Conservation (phyloP, 2,797 vertebrate genomes). For the Falco naumanni region DNA sequence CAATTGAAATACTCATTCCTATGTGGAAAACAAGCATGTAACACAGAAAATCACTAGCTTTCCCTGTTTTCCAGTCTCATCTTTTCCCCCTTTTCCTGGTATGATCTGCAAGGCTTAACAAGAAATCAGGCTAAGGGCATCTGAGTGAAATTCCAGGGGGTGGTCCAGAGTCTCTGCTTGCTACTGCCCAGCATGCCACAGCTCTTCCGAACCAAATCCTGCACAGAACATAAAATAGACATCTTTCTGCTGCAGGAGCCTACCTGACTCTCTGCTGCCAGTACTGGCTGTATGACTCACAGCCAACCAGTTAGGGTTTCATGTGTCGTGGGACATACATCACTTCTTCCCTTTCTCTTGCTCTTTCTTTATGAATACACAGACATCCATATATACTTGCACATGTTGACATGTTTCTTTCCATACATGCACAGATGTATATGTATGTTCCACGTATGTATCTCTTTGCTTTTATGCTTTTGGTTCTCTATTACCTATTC, state of each 20-base stretch:
- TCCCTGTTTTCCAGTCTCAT: neutral
- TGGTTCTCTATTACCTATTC: neutral
- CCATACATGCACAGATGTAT: neutral
- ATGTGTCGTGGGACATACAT: neutral
- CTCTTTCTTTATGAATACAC: neutral
- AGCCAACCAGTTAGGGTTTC: neutral
- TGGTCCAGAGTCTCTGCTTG: neutral
- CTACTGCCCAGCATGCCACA: neutral
- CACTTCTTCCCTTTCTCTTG: neutral
- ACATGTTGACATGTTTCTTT: neutral
- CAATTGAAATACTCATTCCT: neutral
- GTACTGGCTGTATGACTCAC: neutral
- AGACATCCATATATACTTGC: neutral
- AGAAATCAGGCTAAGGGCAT: neutral
- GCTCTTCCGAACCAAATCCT: neutral
- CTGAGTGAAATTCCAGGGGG: neutral
- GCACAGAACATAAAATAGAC: neutral
- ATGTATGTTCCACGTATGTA: neutral
- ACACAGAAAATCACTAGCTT: neutral
- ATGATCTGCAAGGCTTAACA: neutral
- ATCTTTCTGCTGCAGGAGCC: neutral
- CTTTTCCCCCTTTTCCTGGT: rapidly evolving
- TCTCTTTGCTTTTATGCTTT: neutral
- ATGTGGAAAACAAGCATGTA: neutral
- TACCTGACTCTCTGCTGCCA: neutral